phyloP scores from a whole-genome alignment of 2,888 invertebrate genomes.

The Oscheius onirici region DNA sequence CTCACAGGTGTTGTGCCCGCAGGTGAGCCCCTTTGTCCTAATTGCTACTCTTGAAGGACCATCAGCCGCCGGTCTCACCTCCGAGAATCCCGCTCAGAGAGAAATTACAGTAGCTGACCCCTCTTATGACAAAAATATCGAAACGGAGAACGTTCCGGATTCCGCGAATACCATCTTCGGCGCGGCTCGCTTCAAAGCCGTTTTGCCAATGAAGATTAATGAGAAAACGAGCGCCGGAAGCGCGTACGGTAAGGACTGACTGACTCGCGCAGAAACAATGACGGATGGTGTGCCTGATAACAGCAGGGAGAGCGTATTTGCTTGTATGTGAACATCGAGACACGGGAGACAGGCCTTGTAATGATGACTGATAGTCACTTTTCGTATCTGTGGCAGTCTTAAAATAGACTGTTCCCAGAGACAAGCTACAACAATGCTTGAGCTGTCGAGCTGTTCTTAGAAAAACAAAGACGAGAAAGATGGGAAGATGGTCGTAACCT shows the following conservation, averaged over 20 bases:
- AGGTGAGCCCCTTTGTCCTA: slow-evolving; percentile 18
- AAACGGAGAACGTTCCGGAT: slow-evolving; percentile 9
- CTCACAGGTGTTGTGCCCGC: slow-evolving; percentile 18
- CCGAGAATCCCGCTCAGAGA: background rate
- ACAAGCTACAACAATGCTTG: too few relatives aligned
- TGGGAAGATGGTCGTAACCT: too few relatives aligned
- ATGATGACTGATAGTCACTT: too few relatives aligned
- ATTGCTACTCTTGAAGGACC: slow-evolving; percentile 19
- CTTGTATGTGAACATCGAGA: background rate
- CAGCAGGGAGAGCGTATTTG: slow-evolving; percentile 1
- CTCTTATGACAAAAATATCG: background rate
- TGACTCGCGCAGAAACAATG: slow-evolving; percentile 14
- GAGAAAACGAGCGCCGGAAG: slow-evolving; percentile 32
- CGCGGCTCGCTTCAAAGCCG: slow-evolving; percentile 20
- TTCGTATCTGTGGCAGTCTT: too few relatives aligned
- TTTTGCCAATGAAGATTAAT: slow-evolving; percentile 32
- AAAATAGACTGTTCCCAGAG: too few relatives aligned
- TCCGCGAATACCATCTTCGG: slow-evolving; percentile 23
- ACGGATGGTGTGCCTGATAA: slow-evolving; percentile 6
- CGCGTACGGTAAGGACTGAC: slow-evolving; percentile 16
- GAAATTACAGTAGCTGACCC: background rate
- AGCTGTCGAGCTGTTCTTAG: too few relatives aligned
- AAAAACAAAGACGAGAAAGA: too few relatives aligned
- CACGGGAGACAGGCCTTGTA: background rate
- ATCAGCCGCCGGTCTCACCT: slow-evolving; percentile 27